Percentiles rank a stretch among this genome's conserved stretches.
These are phyloP conservation scores for Bos taurus DNA, from an alignment of 2,113 vertebrate genomes.

Conservation along the genomic window DNA sequence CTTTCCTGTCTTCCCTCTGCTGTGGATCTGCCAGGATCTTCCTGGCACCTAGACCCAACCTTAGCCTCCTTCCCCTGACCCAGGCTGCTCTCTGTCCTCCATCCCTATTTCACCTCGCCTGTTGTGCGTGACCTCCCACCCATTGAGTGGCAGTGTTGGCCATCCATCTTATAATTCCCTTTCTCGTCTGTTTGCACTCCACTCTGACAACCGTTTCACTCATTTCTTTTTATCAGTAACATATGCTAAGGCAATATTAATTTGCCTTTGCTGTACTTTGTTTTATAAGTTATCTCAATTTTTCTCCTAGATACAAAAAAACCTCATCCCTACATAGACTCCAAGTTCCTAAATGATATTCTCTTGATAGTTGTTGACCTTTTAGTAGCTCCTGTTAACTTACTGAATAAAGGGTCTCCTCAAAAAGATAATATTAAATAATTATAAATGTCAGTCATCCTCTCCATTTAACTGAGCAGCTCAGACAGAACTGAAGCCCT, in stretches of 20 bases:
- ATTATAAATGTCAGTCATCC: neutral
- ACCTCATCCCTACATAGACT: neutral
- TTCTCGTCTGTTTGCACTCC: neutral
- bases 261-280: neutral
- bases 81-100: neutral
- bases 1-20: neutral
- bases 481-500: neutral
- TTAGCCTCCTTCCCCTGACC: neutral
- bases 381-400: neutral
- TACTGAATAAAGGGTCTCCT: neutral
- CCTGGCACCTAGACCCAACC: neutral
- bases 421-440: neutral
- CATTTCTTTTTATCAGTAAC: neutral
- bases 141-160: neutral
- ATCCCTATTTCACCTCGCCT: neutral
- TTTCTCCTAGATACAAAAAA: neutral
- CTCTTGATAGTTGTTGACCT: neutral
- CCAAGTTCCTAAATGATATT: neutral
- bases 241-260: neutral
- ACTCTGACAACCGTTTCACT: neutral
- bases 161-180: neutral
- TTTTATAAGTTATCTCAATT: neutral
- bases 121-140: neutral
- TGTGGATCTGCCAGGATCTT: neutral
- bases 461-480: neutral